A percentile compares a stretch with the other conserved stretches of the same genome.
phyloP scores from a whole-genome alignment of 2,113 vertebrate species.

The Ellobius talpinus region DNA sequence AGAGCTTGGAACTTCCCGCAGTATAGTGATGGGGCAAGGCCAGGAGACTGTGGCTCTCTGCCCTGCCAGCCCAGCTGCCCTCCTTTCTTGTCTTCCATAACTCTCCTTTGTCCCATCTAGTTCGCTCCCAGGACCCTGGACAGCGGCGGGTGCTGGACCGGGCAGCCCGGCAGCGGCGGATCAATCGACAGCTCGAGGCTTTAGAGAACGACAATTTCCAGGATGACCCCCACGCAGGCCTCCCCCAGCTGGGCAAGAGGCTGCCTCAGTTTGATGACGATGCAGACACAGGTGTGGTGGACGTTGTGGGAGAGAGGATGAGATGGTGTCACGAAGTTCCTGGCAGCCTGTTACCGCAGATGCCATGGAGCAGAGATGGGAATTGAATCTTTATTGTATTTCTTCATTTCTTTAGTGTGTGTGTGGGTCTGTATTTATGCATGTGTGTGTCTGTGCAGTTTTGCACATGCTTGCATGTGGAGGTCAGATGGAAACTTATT shows the following conservation, averaged over 20 bases:
- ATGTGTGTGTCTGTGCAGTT: not conserved
- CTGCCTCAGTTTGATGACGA: constrained; percentile 94
- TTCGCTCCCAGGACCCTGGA: constrained; percentile 89
- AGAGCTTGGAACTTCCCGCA: not conserved
- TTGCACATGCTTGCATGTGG: not conserved
- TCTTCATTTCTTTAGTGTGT: not conserved
- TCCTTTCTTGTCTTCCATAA: not conserved
- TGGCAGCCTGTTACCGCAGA: too few species aligned
- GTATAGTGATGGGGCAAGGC: not conserved
- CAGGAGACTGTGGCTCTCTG: not conserved
- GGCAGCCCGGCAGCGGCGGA: constrained; percentile 91
- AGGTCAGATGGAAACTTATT: not conserved
- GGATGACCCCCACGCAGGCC: constrained; percentile 93
- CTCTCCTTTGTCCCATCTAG: constrained; percentile 67
- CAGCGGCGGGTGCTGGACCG: constrained; percentile 93
- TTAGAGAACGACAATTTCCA: constrained; percentile 96
- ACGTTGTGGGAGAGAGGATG: too few species aligned
- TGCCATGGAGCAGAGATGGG: not conserved
- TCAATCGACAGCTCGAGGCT: constrained; percentile 93
- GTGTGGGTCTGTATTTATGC: not conserved
- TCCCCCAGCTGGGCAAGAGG: constrained; percentile 90
- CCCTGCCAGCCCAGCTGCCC: not conserved
- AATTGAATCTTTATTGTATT: not conserved
- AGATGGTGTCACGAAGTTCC: too few species aligned
- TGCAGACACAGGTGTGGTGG: constrained; percentile 88